phyloP scores from a whole-genome alignment of 2,888 invertebrate species.

The Villa cingulata region DNA sequence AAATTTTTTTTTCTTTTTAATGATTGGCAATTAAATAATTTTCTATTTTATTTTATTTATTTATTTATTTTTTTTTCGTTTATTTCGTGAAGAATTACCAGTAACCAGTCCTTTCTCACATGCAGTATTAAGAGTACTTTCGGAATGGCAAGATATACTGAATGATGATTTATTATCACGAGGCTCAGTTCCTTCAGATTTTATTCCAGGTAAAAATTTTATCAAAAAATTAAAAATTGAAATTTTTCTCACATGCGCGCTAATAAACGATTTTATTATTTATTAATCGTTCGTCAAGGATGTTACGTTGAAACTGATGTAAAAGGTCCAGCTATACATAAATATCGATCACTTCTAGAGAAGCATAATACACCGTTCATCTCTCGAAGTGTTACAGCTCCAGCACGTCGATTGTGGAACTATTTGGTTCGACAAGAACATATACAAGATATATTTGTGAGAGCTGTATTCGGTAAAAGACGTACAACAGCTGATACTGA shows the following conservation, averaged over 20 bases:
- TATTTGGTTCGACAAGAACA: conserved; percentile 83
- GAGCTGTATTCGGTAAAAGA: conserved; percentile 82
- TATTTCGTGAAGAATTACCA: conserved; percentile 58
- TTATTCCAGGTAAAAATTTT: conserved; percentile 48
- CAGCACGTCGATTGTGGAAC: conserved; percentile 76
- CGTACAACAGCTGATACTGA: background rate
- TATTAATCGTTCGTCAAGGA: conserved; percentile 38
- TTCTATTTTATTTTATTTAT: too few species aligned
- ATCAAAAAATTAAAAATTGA: too few species aligned
- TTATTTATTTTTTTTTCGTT: background rate
- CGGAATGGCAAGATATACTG: conserved; percentile 78
- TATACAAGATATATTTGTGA: conserved; percentile 89
- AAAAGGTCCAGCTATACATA: conserved; percentile 75
- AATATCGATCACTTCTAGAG: conserved; percentile 82
- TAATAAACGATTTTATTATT: too few species aligned
- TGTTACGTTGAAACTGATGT: conserved; percentile 67
- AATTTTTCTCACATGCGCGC: too few species aligned
- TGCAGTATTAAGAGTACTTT: conserved; percentile 68
- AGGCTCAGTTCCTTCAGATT: conserved; percentile 68
- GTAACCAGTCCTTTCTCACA: conserved; percentile 90
- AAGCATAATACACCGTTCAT: conserved; percentile 92
- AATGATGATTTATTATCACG: conserved; percentile 62
- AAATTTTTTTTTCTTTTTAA: background rate
- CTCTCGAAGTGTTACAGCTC: conserved; percentile 55
- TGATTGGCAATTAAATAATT: background rate